phyloP scores from a whole-genome alignment of 2,113 vertebrate genomes.

The Polyodon spathula region DNA sequence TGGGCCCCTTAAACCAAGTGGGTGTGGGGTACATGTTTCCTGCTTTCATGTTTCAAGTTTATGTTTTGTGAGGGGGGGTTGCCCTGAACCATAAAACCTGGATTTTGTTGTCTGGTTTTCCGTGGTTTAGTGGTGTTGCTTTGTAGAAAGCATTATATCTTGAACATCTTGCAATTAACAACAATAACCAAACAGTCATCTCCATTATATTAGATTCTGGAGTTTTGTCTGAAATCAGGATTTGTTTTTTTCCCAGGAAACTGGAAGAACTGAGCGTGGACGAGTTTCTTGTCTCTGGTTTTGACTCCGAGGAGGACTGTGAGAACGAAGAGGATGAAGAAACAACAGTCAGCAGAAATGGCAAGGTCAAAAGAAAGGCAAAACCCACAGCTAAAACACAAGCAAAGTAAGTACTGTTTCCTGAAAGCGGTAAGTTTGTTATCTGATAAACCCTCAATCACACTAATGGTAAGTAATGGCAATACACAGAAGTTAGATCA shows the following conservation, averaged over 20 bases:
- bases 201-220: not conserved
- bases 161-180: too few relatives aligned
- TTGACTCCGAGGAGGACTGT: slow-evolving; percentile 59
- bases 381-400: not conserved
- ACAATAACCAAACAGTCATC: too few relatives aligned
- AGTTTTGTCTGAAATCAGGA: slow-evolving; percentile 3
- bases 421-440: not conserved
- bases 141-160: too few relatives aligned
- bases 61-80: too few relatives aligned
- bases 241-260: slow-evolving; percentile 44
- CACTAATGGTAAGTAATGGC: too few relatives aligned
- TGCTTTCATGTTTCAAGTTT: too few relatives aligned
- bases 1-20: too few relatives aligned
- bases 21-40: too few relatives aligned
- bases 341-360: slow-evolving; percentile 12
- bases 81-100: too few relatives aligned
- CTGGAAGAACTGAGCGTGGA: slow-evolving; percentile 77
- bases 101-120: too few relatives aligned
- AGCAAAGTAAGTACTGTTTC: slow-evolving; percentile 35
- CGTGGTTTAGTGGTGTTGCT: too few relatives aligned
- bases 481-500: too few relatives aligned
- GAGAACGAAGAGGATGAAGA: slow-evolving; percentile 52
- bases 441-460: not conserved
- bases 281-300: slow-evolving; percentile 71
- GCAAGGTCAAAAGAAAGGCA: slow-evolving; percentile 14